Conservation (phyloP, 2,888 invertebrate species). For the Caenorhabditis imperialis region DNA sequence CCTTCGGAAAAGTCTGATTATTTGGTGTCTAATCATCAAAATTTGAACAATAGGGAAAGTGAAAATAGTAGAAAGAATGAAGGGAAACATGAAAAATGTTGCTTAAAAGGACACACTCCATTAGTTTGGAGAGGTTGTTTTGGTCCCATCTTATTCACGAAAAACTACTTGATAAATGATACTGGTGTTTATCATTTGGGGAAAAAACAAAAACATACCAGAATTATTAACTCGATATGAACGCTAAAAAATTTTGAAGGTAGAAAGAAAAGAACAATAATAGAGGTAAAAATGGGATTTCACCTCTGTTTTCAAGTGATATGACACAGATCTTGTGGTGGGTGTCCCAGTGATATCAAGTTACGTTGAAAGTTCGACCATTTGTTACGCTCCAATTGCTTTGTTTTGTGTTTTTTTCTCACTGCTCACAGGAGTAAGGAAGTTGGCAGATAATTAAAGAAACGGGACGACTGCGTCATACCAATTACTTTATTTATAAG, state of each 20-base stretch:
- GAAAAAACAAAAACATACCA: too few species aligned
- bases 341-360: conserved; percentile 17
- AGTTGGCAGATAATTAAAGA: not conserved
- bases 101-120: too few species aligned
- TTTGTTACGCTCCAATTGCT: conserved; percentile 17
- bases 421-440: too few species aligned
- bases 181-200: too few species aligned
- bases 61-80: too few species aligned
- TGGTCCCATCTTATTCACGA: too few species aligned
- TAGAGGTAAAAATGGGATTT: not conserved
- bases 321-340: conserved; percentile 39
- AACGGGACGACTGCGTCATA: conserved; percentile 17
- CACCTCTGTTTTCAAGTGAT: conserved; percentile 43
- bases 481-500: conserved; percentile 1
- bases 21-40: not conserved
- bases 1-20: too few species aligned
- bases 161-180: too few species aligned
- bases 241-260: not conserved
- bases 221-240: too few species aligned
- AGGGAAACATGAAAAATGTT: too few species aligned
- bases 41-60: not conserved
- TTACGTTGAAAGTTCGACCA: conserved; percentile 43
- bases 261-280: not conserved
- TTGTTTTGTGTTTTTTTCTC: too few species aligned
- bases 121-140: too few species aligned